These are phyloP conservation scores for Agriopis aurantiaria DNA, from an alignment of 2,888 invertebrate species.

Conservation along the genomic window DNA sequence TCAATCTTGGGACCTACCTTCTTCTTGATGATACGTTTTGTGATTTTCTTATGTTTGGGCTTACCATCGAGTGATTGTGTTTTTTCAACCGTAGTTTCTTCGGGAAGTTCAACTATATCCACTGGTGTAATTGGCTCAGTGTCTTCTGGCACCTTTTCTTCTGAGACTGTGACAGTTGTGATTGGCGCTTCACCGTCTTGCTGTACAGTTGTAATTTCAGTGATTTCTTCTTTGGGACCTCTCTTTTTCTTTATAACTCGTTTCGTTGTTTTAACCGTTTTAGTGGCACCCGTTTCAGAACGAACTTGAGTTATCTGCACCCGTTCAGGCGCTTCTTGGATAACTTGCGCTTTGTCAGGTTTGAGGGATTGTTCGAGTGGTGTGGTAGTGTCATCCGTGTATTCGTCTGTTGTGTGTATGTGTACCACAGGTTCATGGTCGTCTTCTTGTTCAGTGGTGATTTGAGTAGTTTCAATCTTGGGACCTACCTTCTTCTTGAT, in stretches of 20 bases:
- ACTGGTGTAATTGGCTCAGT: slow-evolving; percentile 25
- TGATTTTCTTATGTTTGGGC: slow-evolving; percentile 48
- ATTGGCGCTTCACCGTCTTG: slow-evolving; percentile 43
- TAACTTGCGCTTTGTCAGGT: slow-evolving; percentile 52
- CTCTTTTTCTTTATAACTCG: slow-evolving; percentile 69
- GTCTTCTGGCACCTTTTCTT: slow-evolving; percentile 36
- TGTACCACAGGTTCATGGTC: slow-evolving; percentile 54
- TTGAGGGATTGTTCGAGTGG: slow-evolving; percentile 36
- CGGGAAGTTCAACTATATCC: slow-evolving; percentile 63
- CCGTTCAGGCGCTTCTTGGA: slow-evolving; percentile 59
- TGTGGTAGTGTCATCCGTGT: slow-evolving; percentile 51
- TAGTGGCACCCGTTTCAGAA: slow-evolving; percentile 63
- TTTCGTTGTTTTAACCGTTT: slow-evolving; percentile 69
- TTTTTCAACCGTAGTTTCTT: slow-evolving; percentile 56
- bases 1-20: slow-evolving; percentile 72
- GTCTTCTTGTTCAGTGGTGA: slow-evolving; percentile 44
- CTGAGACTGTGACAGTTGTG: slow-evolving; percentile 39
- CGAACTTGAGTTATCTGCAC: slow-evolving; percentile 69
- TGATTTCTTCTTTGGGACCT: slow-evolving; percentile 52
- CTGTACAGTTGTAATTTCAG: slow-evolving; percentile 46
- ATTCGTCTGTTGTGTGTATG: slow-evolving; percentile 51
- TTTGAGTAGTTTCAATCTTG: slow-evolving; percentile 50
- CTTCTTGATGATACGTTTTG: slow-evolving; percentile 70
- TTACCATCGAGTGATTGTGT: slow-evolving; percentile 56
- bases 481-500: slow-evolving; percentile 59